Base-by-base conservation (phyloP, 2,113 vertebrate genomes). In the Pygoscelis adeliae region DNA sequence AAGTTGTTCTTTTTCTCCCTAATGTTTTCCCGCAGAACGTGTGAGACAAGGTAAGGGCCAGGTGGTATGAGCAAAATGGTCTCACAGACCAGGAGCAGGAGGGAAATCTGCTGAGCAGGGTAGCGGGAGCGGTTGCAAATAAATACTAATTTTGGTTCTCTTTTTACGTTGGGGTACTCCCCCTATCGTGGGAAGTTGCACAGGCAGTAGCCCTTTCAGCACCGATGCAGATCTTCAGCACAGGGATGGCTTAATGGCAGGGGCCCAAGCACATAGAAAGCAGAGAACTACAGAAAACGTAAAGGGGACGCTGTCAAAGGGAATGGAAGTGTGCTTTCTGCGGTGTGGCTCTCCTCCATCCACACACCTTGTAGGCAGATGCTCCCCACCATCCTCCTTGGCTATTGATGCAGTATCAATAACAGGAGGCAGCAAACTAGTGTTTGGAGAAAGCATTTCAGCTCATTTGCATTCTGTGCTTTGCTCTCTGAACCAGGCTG, bases 301-400 rank as follows among this genome's bases (percentile, higher is more conserved):
- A 15, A 90, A 93, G 95, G 93, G 91, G 88, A 97, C 93, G 89
- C 89, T 96, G 76, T 95, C 93, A 91, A 85, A 84, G n/a, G 46
- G 47, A 46, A 52, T 6, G 29, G 40, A 59, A 49, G 34, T 3
- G 40, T n/a, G 44, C 73, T 55, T 52, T 34, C 72, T 70, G 72
- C 3, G 10, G 34, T 0, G 34, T 29, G 67, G 49, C 79, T 79
- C 70, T 77, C 32, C 52, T 53, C 67, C 58, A 34, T 15, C 52
- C 29, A 6, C 10, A 8, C 44, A 65, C 74, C 58, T 8, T 17
- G 79, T 2, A 15, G 83, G 89, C 91, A 86, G 34, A 11, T 38
- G 5, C 53, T 50, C 11, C 63, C 63, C 53, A 9, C 34, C 83
- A 30, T 29, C 83, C 74, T 55, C 83, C 76, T 17, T 20, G 44